A percentile compares a stretch with the other conserved stretches of the same genome.
These are phyloP conservation scores for Glaucopsyche alexis DNA, from an alignment of 2,888 invertebrate species.

Conservation along the genomic window DNA sequence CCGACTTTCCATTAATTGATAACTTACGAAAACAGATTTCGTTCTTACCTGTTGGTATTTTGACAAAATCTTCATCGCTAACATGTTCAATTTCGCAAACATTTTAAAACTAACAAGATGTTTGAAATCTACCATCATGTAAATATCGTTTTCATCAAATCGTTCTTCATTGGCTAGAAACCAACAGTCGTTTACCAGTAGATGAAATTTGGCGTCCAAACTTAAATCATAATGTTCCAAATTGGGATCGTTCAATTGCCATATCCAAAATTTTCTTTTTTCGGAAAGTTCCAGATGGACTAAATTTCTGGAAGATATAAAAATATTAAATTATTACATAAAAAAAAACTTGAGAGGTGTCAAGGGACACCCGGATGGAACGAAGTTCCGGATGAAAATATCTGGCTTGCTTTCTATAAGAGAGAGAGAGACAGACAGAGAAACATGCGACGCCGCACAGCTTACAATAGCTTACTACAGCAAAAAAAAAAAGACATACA, in stretches of 20 bases:
- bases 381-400: too few relatives aligned
- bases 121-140: slow-evolving; percentile 59
- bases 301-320: slow-evolving; percentile 53
- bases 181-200: slow-evolving; percentile 59
- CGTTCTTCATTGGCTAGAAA: slow-evolving; percentile 50
- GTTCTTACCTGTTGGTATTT: slow-evolving; percentile 80
- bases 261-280: slow-evolving; percentile 60
- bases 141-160: slow-evolving; percentile 54
- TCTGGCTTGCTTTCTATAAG: too few relatives aligned
- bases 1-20: too few relatives aligned
- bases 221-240: slow-evolving; percentile 62
- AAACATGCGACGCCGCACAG: too few relatives aligned
- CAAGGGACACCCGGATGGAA: too few relatives aligned
- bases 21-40: too few relatives aligned
- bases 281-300: slow-evolving; percentile 53
- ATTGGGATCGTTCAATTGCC: slow-evolving; percentile 70
- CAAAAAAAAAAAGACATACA: too few relatives aligned
- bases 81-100: slow-evolving; percentile 81
- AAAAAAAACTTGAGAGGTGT: too few relatives aligned
- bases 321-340: not conserved
- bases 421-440: too few relatives aligned
- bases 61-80: slow-evolving; percentile 81
- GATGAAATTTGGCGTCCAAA: slow-evolving; percentile 58
- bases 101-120: slow-evolving; percentile 61
- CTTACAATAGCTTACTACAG: too few relatives aligned